Evolutionary conservation across 2,888 invertebrate genomes (phyloP), one percentile per base, ranked within the genome.

Genomic region (Hydriomena furcata): DNA sequence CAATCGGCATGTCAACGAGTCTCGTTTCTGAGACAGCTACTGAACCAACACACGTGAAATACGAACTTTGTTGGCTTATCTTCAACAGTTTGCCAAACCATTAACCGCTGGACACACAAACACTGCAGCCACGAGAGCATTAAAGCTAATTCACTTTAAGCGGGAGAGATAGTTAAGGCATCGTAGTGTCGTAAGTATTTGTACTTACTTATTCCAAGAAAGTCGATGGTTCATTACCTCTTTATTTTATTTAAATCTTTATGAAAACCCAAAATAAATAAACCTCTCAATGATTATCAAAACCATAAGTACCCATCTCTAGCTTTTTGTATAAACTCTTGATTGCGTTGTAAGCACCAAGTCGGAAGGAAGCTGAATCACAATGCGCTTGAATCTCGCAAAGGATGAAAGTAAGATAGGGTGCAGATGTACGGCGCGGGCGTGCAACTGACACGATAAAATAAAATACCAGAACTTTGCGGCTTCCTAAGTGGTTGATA

Each of bases 1-100:
- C 79, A 82, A 77, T 83, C 76, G 67, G 63, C 73, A 73, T 84
- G 84, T 84, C 84, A 83, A 77, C 84, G 73, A 72, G 68, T 45
- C 61, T 62, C 71, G 66, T 65, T 72, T 76, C 67, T 60, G 64
- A 71, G 67, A 64, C 63, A 60, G 68, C 68, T 73, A 71, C 70
- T 72, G 73, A 76, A 76, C 69, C 71, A 73, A 78, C 71, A 75
- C 60, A 71, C 69, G 65, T 72, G 75, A 74, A 82, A 79, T 74
- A 64, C 65, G 68, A 68, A 70, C 73, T 64, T 54, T 76, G 73
- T 81, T 81, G 77, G 76, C 75, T 71, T 71, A 73, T 67, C 72
- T 71, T 68, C 64, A 75, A 68, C 69, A 67, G 73, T 78, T 81
- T 79, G 73, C 76, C 59, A 66, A 79, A 73, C 73, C 77, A 81